phyloP scores from a whole-genome alignment of 2,113 vertebrate genomes.

The Corythaeola cristata region DNA sequence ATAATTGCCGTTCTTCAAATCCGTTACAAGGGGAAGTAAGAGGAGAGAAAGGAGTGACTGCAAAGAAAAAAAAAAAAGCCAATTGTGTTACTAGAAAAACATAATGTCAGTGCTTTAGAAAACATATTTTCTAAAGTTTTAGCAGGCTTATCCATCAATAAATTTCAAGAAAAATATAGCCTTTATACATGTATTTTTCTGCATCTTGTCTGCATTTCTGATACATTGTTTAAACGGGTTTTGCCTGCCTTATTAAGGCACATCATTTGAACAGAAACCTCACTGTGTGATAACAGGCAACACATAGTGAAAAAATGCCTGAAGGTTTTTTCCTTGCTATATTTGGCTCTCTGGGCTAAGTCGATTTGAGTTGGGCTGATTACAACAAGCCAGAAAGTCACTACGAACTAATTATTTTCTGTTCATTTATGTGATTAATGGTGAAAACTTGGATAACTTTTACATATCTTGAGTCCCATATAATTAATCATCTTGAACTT shows the following conservation, averaged over 20 bases:
- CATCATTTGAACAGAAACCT: slow-evolving; percentile 63
- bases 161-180: slow-evolving; percentile 15
- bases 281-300: slow-evolving; percentile 62
- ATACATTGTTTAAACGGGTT: slow-evolving; percentile 58
- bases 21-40: neutral
- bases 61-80: neutral
- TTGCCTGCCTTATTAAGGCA: slow-evolving; percentile 66
- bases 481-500: slow-evolving; percentile 71
- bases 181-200: slow-evolving; percentile 39
- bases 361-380: slow-evolving; percentile 71
- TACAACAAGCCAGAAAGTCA: slow-evolving; percentile 72
- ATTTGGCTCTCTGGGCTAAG: slow-evolving; percentile 70
- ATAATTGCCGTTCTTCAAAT: slow-evolving; percentile 47
- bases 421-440: slow-evolving; percentile 76
- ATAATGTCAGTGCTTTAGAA: slow-evolving; percentile 27
- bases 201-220: slow-evolving; percentile 43
- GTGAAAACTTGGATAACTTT: slow-evolving; percentile 72
- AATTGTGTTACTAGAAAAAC: neutral
- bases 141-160: slow-evolving; percentile 45
- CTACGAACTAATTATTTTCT: slow-evolving; percentile 74
- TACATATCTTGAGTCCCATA: slow-evolving; percentile 64
- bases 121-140: slow-evolving; percentile 32
- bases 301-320: slow-evolving; percentile 47
- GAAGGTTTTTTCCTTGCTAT: slow-evolving; percentile 57
- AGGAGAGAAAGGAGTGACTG: neutral